Evolutionary conservation across 2,113 vertebrate genomes (phyloP).

Genomic region (Anoura caudifer): DNA sequence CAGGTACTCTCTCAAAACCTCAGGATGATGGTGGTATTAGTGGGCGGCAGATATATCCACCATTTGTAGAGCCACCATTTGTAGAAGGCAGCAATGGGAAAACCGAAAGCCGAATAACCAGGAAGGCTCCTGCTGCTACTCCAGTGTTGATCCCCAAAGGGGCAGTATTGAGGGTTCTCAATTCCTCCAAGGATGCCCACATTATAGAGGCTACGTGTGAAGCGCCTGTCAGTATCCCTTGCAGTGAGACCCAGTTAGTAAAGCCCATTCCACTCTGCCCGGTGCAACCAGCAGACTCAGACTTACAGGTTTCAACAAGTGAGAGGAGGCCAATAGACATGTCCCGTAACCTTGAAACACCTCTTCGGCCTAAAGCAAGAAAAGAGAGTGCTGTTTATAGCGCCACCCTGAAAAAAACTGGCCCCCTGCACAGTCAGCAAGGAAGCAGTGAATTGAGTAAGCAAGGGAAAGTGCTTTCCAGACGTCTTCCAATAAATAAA

Average conservation of each 20-base stretch:
- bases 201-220: slow-evolving; percentile 26
- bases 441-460: slow-evolving; percentile 54
- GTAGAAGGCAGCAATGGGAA: slow-evolving; percentile 1
- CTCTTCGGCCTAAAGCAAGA: slow-evolving; percentile 70
- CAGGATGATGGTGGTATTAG: background rate
- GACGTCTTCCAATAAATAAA: slow-evolving; percentile 53
- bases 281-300: slow-evolving; percentile 34
- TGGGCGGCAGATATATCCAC: background rate
- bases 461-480: slow-evolving; percentile 61
- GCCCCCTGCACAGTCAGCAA: background rate
- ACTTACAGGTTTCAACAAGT: background rate
- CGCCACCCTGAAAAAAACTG: background rate
- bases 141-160: slow-evolving; percentile 84
- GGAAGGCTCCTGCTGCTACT: slow-evolving; percentile 72
- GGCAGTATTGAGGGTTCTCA: slow-evolving; percentile 81
- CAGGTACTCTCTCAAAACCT: background rate
- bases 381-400: slow-evolving; percentile 58
- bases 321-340: background rate
- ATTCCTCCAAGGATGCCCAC: slow-evolving; percentile 61
- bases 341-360: background rate
- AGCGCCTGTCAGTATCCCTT: background rate
- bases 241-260: slow-evolving; percentile 70
- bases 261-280: slow-evolving; percentile 66
- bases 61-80: background rate
- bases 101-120: slow-evolving; percentile 58